Evolutionary conservation across 2,113 vertebrate genomes (phyloP), one percentile per base, ranked within the genome.

Genomic region (Eulacestoma nigropectus): DNA sequence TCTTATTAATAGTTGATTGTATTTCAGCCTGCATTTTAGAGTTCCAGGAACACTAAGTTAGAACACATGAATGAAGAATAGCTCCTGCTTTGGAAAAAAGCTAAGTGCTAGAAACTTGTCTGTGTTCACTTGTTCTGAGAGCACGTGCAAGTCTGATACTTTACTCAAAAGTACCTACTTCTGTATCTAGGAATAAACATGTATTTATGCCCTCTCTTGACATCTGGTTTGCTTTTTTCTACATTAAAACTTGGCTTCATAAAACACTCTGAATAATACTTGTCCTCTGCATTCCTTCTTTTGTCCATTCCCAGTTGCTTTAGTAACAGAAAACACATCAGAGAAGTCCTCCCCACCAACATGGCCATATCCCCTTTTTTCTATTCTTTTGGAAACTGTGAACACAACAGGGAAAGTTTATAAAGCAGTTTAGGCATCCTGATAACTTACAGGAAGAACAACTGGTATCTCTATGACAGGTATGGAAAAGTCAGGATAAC

Each of bases 311-410:
- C 25, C 26, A 20, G 13, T 56, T 74, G 56, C 7, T 75, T 60
- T 23, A 83, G 22, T 55, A 37, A 53, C 10, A 55, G 32, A 69
- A 82, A 21, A n/a, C 2, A 35, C 6, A 13, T 39, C 16, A 60
- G 44, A 75, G 35, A 7, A 5, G 33, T 52, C 21, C 16, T n/a
- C 8, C 4, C 4, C 25, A 32, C 11, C 29, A 32, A 32, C 8
- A 11, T 4, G 4, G 1, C 7, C 23, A n/a, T 5, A 11, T 7
- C 2, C 2, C 0, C 2, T 35, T 35, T 11, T 56, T 44, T 55
- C 16, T 53, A 1, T 52, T 87, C 4, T 85, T 70, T 67, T 9
- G 1, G 16, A 84, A 88, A 55, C 10, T 6, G 10, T 6, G 35
- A 39, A 39, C 7, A 6, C 1, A 1, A 42, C 2, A 25, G 56